Conservation (phyloP, 2,888 invertebrate species). For the Leucophenga montana region DNA sequence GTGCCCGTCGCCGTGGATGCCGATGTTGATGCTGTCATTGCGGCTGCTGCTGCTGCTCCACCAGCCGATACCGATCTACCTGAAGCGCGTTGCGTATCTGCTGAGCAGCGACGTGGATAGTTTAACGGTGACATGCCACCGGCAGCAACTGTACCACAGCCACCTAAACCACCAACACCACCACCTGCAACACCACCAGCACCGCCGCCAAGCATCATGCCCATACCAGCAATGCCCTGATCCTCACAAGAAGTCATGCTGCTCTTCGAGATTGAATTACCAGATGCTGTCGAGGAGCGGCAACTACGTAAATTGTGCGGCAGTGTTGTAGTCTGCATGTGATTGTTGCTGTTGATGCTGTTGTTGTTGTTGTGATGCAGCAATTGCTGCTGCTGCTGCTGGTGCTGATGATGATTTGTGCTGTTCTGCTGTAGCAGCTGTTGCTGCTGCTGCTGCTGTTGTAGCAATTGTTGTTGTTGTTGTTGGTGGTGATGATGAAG, state of each 20-base stretch:
- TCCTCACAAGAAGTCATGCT: constrained; percentile 72
- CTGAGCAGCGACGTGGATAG: constrained; percentile 69
- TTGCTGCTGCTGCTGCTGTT: constrained; percentile 28
- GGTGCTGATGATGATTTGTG: constrained; percentile 40
- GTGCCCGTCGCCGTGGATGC: constrained; percentile 61
- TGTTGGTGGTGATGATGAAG: constrained; percentile 31
- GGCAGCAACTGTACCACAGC: constrained; percentile 27
- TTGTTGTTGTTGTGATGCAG: constrained; percentile 36
- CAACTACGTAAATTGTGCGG: constrained; percentile 71
- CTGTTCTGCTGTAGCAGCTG: constrained; percentile 22
- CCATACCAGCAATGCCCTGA: constrained; percentile 65
- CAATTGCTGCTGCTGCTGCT: constrained; percentile 1
- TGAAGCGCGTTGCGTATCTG: constrained; percentile 70
- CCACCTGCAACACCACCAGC: constrained; percentile 14
- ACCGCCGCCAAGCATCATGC: constrained; percentile 32
- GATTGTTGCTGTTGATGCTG: constrained; percentile 41
- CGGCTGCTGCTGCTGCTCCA: constrained; percentile 21
- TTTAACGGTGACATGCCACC: constrained; percentile 65
- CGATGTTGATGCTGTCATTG: constrained; percentile 28
- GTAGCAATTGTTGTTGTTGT: not conserved
- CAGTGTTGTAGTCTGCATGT: constrained; percentile 58
- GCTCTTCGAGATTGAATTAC: constrained; percentile 72
- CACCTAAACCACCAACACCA: constrained; percentile 21
- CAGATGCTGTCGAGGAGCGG: constrained; percentile 72
- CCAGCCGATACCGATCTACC: constrained; percentile 58